Conservation (phyloP, 2,113 vertebrate genomes). For the Ptilonorhynchus violaceus region DNA sequence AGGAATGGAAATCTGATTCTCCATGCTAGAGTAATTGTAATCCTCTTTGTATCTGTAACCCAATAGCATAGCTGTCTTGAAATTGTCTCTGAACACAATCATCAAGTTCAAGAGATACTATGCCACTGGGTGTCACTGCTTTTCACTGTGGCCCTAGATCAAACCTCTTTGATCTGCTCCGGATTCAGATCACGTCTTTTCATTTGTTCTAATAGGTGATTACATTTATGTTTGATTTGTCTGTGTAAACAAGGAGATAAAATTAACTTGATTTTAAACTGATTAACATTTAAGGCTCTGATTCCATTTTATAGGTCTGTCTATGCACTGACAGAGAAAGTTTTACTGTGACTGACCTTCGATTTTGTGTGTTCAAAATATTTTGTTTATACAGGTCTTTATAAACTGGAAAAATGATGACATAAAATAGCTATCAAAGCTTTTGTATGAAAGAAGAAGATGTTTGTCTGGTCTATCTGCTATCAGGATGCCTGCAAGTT, state of each 20-base stretch:
- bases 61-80: slow-evolving; percentile 73
- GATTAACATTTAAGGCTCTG: background rate
- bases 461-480: background rate
- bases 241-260: background rate
- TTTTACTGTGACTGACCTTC: background rate
- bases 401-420: background rate
- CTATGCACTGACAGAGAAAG: background rate
- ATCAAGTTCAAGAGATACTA: slow-evolving; percentile 53
- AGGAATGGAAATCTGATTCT: slow-evolving; percentile 80
- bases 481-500: background rate
- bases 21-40: slow-evolving; percentile 76
- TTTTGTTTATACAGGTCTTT: background rate
- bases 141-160: background rate
- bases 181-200: background rate
- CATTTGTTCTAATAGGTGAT: background rate
- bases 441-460: background rate
- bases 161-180: background rate
- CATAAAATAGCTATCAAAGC: background rate
- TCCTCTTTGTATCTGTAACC: slow-evolving; percentile 81
- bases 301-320: background rate
- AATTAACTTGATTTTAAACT: background rate
- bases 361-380: background rate
- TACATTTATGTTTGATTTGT: background rate
- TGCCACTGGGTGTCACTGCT: slow-evolving; percentile 64
- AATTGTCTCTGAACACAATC: slow-evolving; percentile 53